phyloP scores from a whole-genome alignment of 1,140 invertebrate genomes.

The Argopecten irradians region DNA sequence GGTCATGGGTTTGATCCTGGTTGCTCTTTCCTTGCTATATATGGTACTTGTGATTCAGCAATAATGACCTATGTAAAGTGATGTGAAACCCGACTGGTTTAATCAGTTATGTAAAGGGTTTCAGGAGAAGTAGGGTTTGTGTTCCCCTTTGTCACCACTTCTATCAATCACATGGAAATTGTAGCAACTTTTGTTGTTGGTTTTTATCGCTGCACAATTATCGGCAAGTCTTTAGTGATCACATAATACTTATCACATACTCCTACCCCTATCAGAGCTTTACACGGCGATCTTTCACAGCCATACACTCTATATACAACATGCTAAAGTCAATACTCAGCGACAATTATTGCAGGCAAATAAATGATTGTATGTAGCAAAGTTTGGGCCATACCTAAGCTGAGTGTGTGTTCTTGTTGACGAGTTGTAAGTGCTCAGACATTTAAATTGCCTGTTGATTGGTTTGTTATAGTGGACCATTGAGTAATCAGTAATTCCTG shows the following conservation, averaged over 20 bases:
- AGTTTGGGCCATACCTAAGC: neutral
- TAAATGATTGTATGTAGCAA: constrained; percentile 1
- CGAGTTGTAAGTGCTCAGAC: neutral
- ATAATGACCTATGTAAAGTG: too few species aligned
- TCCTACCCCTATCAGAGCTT: neutral
- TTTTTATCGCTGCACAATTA: neutral
- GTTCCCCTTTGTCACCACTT: neutral
- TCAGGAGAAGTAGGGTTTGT: neutral
- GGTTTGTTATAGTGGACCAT: neutral
- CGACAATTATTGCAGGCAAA: constrained; percentile 9
- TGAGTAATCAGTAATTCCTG: neutral
- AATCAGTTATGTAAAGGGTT: too few species aligned
- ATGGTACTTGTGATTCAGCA: too few species aligned
- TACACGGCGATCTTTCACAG: neutral
- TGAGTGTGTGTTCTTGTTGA: neutral
- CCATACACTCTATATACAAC: neutral
- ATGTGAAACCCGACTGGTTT: too few species aligned
- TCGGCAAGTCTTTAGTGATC: neutral
- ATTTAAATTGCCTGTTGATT: constrained; percentile 16
- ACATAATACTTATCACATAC: constrained; percentile 12
- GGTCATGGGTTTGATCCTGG: too few species aligned
- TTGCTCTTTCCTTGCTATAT: neutral
- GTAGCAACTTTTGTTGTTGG: neutral
- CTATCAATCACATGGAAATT: neutral
- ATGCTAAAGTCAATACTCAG: constrained; percentile 13